Evolutionary conservation across 2,797 vertebrate species (phyloP).

Genomic region (Pipistrellus kuhlii): DNA sequence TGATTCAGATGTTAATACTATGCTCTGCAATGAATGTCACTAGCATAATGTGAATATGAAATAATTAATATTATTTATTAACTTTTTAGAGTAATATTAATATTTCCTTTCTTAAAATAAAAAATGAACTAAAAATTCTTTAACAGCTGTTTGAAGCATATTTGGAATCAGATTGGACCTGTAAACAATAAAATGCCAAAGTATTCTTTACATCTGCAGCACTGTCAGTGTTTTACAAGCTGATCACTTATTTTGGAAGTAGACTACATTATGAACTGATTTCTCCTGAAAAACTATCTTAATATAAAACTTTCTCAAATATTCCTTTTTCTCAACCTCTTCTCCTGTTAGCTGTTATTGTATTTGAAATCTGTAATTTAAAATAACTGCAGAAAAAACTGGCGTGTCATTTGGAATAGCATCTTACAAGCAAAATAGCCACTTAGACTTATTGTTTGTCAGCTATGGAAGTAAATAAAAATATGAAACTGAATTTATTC

Average conservation of each 20-base stretch:
- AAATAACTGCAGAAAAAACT: conserved; percentile 46
- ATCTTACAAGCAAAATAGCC: conserved; percentile 33
- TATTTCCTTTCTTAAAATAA: conserved; percentile 69
- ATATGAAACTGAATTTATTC: conserved; percentile 17
- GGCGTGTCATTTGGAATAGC: neutral
- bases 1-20: conserved; percentile 63
- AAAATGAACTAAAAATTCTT: conserved; percentile 70
- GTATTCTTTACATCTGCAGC: conserved; percentile 46
- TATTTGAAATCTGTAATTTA: conserved; percentile 37
- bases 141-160: conserved; percentile 68
- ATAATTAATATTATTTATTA: no score
- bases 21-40: conserved; percentile 45
- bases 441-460: neutral
- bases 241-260: conserved; percentile 49
- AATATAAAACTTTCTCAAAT: conserved; percentile 19
- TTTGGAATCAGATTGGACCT: conserved; percentile 69
- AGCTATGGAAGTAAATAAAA: conserved; percentile 19
- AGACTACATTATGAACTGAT: neutral
- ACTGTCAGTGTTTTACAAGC: conserved; percentile 41
- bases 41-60: conserved; percentile 71
- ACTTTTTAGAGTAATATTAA: no score
- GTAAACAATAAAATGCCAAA: conserved; percentile 70
- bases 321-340: neutral
- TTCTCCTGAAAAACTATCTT: conserved; percentile 23
- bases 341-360: conserved; percentile 2